Evolutionary conservation across 1,140 invertebrate genomes (phyloP), one percentile per base, ranked within the genome.

Genomic region (Drosophila erecta): DNA sequence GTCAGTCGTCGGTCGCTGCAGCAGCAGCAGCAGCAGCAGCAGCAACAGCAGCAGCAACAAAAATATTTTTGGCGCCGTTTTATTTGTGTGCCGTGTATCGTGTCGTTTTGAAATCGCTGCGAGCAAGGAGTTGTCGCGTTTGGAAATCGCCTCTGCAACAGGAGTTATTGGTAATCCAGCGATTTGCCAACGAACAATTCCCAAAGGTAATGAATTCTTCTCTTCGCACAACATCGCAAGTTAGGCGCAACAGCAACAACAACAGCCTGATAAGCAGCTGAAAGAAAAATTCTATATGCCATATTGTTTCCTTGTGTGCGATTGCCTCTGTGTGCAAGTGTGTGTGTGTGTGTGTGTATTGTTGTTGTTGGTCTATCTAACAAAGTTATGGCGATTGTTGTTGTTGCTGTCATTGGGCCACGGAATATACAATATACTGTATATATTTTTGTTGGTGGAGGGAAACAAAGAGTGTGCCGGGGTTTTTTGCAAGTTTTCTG

Each of bases 401-500:
- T 47, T 69, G 77, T 53, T 81, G 76, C 72, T 83, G 76, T 83
- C 74, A 69, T 73, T 78, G 79, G 78, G 57, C 69, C 49, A 58
- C n/a, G 62, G 47, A 49, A 71, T 54, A 50, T 35, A 37, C 50
- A 70, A 40, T 43, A 47, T 35, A 43, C n/a, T 38, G 33, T 30
- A n/a, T 22, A 20, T 38, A 41, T 40, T 22, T 14, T 12, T 20
- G 44, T n/a, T 30, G 43, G 43, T 38, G 14, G 37, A 38, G 24
- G 51, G 38, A 35, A 50, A 50, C 8, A 37, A 49, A 71, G 47
- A 58, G 40, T 49, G 51, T 15, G 69, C 54, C 78, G 71, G 76
- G 79, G 57, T 73, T 83, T 86, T 86, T 81, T 86, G 81, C 81
- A 86, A 86, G 83, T 86, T 84, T 84, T 84, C 76, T 84, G 80